Conservation (phyloP, 2,888 invertebrate species). For the Actias luna region DNA sequence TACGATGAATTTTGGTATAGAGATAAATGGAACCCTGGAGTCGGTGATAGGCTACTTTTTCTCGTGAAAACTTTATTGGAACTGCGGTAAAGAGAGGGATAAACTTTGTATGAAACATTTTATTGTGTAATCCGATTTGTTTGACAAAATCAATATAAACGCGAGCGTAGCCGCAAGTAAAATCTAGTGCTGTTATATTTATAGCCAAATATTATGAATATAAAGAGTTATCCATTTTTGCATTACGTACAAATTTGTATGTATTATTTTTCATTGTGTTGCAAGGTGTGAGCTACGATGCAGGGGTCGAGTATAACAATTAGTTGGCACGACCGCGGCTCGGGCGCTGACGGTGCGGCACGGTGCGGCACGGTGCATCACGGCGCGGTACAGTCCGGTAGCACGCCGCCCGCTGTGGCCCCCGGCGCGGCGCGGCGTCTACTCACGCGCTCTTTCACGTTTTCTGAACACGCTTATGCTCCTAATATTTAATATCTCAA, state of each 20-base stretch:
- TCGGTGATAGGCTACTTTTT: too few relatives aligned
- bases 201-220: background rate
- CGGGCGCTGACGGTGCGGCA: slow-evolving; percentile 41
- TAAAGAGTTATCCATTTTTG: background rate
- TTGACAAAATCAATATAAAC: too few relatives aligned
- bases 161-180: too few relatives aligned
- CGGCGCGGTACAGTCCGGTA: slow-evolving; percentile 49
- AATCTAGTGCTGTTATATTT: too few relatives aligned
- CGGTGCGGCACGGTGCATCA: slow-evolving; percentile 61
- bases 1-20: too few relatives aligned
- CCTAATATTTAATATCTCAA: slow-evolving; percentile 77
- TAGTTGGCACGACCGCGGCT: slow-evolving; percentile 44
- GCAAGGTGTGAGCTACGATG: slow-evolving; percentile 42
- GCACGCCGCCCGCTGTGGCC: slow-evolving; percentile 68
- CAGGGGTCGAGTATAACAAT: slow-evolving; percentile 57
- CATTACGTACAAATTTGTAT: background rate
- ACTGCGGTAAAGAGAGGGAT: too few relatives aligned
- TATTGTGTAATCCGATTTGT: too few relatives aligned
- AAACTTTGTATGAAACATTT: too few relatives aligned
- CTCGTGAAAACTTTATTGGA: too few relatives aligned
- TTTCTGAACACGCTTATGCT: slow-evolving; percentile 39
- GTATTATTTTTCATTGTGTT: slow-evolving; percentile 43
- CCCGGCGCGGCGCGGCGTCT: slow-evolving; percentile 45
- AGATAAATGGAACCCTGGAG: too few relatives aligned
- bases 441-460: slow-evolving; percentile 48